A percentile compares a stretch with the other conserved stretches of the same genome.
These are phyloP conservation scores for Volucella zonaria DNA, from an alignment of 2,888 invertebrate species.

Conservation along the genomic window DNA sequence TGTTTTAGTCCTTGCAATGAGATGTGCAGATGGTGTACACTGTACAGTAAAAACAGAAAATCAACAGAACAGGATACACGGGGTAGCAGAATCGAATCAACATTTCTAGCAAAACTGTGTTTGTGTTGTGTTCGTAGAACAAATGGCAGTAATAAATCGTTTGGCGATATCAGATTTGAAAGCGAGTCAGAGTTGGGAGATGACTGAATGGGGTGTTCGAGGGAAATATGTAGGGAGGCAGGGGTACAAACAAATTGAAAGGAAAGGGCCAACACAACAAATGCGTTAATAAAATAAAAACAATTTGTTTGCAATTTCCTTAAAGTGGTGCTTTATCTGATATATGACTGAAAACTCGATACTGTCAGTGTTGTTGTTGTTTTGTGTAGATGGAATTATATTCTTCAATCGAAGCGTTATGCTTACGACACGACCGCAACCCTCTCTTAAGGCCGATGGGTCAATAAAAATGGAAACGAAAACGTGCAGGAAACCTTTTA, in stretches of 20 bases:
- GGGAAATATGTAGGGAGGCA: not conserved
- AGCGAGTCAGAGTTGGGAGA: not conserved
- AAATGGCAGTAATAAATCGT: constrained; percentile 68
- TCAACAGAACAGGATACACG: not conserved
- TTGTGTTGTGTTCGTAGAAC: constrained; percentile 33
- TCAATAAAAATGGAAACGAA: constrained; percentile 47
- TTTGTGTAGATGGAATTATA: not conserved
- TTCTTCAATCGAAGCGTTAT: constrained; percentile 21
- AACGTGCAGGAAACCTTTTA: constrained; percentile 18
- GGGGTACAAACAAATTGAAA: not conserved
- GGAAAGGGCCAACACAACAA: constrained; percentile 22
- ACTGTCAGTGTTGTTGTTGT: not conserved
- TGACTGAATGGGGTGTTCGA: not conserved
- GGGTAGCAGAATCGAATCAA: constrained; percentile 1
- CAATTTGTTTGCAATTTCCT: constrained; percentile 66
- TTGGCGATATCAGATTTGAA: constrained; percentile 51
- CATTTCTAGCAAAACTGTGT: constrained; percentile 43
- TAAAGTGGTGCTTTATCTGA: constrained; percentile 57
- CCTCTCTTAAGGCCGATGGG: constrained; percentile 22
- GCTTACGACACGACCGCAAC: constrained; percentile 26
- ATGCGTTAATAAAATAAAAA: constrained; percentile 65
- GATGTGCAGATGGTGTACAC: constrained; percentile 54
- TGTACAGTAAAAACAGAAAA: not conserved
- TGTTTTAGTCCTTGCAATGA: constrained; percentile 26
- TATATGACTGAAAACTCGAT: constrained; percentile 38